Percentiles rank a stretch among this genome's conserved stretches.
Evolutionary conservation across 1,140 invertebrate species (phyloP).

Genomic region (Samia ricini): DNA sequence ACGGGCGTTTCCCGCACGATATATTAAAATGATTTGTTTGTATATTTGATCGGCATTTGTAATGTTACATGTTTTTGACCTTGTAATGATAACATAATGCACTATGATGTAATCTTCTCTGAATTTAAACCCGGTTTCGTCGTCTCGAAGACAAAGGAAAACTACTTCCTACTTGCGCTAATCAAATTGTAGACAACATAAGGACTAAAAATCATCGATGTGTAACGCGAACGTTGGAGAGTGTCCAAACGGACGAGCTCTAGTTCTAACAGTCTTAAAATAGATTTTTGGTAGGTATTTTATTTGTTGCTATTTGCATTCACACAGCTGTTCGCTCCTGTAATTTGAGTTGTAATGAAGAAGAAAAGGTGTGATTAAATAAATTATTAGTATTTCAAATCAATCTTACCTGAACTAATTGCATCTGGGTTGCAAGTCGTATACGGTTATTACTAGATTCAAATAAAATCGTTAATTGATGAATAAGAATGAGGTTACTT

Average conservation of each 20-base stretch:
- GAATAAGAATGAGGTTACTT: too few species aligned
- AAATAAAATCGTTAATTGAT: not conserved
- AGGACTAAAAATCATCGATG: slow-evolving; percentile 23
- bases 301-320: slow-evolving; percentile 54
- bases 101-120: not conserved
- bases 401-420: not conserved
- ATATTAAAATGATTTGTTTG: not conserved
- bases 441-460: not conserved
- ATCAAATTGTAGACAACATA: slow-evolving; percentile 20
- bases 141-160: slow-evolving; percentile 1
- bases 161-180: slow-evolving; percentile 6
- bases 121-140: not conserved
- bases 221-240: slow-evolving; percentile 47
- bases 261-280: slow-evolving; percentile 60
- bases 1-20: too few species aligned
- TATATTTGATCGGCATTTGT: not conserved
- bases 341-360: slow-evolving; percentile 21
- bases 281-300: slow-evolving; percentile 54
- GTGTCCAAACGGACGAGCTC: slow-evolving; percentile 57
- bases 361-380: not conserved
- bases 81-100: not conserved
- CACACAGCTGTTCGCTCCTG: slow-evolving; percentile 42
- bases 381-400: not conserved
- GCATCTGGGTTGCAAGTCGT: not conserved
- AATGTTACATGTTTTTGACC: not conserved